Evolutionary conservation across 2,113 vertebrate species (phyloP), one percentile per base, ranked within the genome.

Genomic region (Poecile atricapillus): DNA sequence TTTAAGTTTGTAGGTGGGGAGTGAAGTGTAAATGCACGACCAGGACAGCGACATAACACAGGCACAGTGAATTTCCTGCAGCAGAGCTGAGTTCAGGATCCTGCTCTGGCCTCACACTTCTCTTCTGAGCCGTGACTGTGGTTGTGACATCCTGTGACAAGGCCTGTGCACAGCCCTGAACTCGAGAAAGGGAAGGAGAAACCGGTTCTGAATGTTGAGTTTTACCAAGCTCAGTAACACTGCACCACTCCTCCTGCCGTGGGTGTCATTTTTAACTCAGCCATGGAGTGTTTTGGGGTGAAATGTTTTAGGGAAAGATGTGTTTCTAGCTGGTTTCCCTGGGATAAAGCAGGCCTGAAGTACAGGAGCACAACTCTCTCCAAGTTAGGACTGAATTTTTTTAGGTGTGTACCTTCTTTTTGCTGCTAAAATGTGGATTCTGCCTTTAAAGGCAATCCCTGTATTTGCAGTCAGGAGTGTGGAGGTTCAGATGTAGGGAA

Each of bases 251-350:
- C 21, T 69, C 6, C 80, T 87, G 64, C 78, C 31, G 25, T 13
- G 20, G 31, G 30, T 15, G 60, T 3, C 0, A 3, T 33, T 37
- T 30, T 0, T 4, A 8, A 10, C 4, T 20, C n/a, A 3, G 39
- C 17, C 35, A 1, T 0, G 6, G 5, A 2, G 53, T 4, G 35
- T 7, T 58, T 27, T 14, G 62, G 65, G 60, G 14, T 53, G 87
- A 67, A 41, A 17, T 50, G 12, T 10, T 74, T 10, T 4, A 46
- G 69, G 77, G 33, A 2, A 25, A 12, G 14, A 19, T 55, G 25
- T 31, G 41, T 47, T 55, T 19, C 0, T 2, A 35, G 49, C 23
- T 83, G 67, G 0, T 74, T 77, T 59, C 19, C 21, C 15, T 10
- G 30, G 41, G 55, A 10, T 30, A 27, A 69, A 68, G 62, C 88